Percentiles rank a stretch among this genome's conserved stretches.
Evolutionary conservation across 2,888 invertebrate genomes (phyloP).

Genomic region (Mystacides longicornis): DNA sequence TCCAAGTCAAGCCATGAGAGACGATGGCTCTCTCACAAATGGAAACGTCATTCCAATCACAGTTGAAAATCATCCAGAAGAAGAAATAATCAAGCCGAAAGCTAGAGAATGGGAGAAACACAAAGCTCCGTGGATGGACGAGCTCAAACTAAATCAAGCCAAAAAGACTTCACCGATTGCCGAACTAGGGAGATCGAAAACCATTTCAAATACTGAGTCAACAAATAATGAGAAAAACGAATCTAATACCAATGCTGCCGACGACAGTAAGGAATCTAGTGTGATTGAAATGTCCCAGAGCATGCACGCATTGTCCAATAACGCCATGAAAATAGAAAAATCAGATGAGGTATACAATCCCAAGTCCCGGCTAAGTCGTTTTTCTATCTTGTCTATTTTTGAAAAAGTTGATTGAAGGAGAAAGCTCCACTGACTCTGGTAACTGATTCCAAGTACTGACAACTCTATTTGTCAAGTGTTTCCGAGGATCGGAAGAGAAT

Average conservation of each 20-base stretch:
- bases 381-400: too few relatives aligned
- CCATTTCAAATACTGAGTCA: slow-evolving; percentile 33
- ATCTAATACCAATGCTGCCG: slow-evolving; percentile 42
- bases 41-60: slow-evolving; percentile 33
- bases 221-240: slow-evolving; percentile 28
- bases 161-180: slow-evolving; percentile 49
- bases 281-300: slow-evolving; percentile 47
- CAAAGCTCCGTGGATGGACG: slow-evolving; percentile 74
- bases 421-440: too few relatives aligned
- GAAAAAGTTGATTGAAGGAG: too few relatives aligned
- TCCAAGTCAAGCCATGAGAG: slow-evolving; percentile 48
- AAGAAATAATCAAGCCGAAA: slow-evolving; percentile 52
- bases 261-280: slow-evolving; percentile 37
- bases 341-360: slow-evolving; percentile 41
- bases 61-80: slow-evolving; percentile 15
- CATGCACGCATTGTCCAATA: slow-evolving; percentile 44
- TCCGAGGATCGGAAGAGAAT: neutral
- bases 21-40: slow-evolving; percentile 43
- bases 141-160: slow-evolving; percentile 70
- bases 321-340: slow-evolving; percentile 41
- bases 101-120: slow-evolving; percentile 66
- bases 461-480: too few relatives aligned
- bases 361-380: too few relatives aligned
- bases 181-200: slow-evolving; percentile 33
- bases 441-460: too few relatives aligned